Evolutionary conservation across 2,888 invertebrate genomes (phyloP).

Genomic region (Papilio demoleus): DNA sequence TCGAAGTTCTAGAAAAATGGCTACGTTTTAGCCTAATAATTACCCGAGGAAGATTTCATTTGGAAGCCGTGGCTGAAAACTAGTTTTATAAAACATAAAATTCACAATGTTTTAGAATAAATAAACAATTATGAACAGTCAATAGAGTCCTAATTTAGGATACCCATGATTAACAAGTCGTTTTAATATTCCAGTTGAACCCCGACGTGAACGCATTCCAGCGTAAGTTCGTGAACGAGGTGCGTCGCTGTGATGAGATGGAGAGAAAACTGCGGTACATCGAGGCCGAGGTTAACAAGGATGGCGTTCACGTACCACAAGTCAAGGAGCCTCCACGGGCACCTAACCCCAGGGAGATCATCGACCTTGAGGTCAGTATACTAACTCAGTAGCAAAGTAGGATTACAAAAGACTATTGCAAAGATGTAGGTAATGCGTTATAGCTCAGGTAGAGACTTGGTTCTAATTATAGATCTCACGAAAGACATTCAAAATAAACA

Average conservation of each 20-base stretch:
- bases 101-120: too few species aligned
- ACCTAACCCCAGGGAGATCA: conserved; percentile 92
- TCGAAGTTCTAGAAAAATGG: background rate
- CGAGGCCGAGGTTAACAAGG: conserved; percentile 93
- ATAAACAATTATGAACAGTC: too few species aligned
- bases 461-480: too few species aligned
- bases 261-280: conserved; percentile 93
- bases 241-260: conserved; percentile 96
- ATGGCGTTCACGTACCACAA: conserved; percentile 90
- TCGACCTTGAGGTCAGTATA: conserved; percentile 90
- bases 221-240: conserved; percentile 95
- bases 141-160: too few species aligned
- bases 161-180: background rate
- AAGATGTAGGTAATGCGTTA: too few species aligned
- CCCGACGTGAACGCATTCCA: conserved; percentile 94
- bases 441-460: too few species aligned
- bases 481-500: too few species aligned
- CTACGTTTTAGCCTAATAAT: too few species aligned
- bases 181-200: conserved; percentile 86
- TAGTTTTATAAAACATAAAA: too few species aligned
- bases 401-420: too few species aligned
- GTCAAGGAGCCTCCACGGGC: conserved; percentile 90
- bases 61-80: too few species aligned
- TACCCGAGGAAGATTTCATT: too few species aligned
- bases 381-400: background rate